Conservation (phyloP, 2,797 vertebrate species). For the Micrastur ruficollis region DNA sequence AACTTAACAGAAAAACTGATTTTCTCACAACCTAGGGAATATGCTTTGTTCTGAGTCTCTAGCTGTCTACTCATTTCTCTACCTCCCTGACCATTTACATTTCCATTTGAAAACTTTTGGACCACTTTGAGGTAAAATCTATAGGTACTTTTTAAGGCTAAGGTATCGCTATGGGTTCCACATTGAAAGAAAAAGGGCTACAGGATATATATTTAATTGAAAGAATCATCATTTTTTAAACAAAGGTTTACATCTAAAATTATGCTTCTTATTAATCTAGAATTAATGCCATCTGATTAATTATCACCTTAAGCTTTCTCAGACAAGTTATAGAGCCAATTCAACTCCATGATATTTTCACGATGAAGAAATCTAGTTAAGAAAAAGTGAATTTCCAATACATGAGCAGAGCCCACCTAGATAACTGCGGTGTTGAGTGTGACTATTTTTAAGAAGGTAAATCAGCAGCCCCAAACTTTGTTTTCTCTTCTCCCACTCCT, state of each 20-base stretch:
- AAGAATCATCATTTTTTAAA: background rate
- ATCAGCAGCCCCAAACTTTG: background rate
- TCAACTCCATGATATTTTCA: background rate
- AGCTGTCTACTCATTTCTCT: background rate
- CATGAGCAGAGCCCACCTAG: background rate
- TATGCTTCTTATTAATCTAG: background rate
- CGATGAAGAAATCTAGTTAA: background rate
- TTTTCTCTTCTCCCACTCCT: background rate
- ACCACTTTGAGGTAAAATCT: background rate
- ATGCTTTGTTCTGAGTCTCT: background rate
- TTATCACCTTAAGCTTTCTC: background rate
- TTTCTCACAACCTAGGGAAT: background rate
- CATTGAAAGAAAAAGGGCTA: background rate
- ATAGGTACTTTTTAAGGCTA: background rate
- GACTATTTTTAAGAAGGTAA: background rate
- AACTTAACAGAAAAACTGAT: background rate
- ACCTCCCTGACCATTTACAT: background rate
- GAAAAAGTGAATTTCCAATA: background rate
- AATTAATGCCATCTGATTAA: background rate
- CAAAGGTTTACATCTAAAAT: background rate
- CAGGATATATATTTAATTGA: background rate
- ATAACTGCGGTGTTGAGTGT: background rate
- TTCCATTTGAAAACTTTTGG: background rate
- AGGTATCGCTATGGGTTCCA: background rate
- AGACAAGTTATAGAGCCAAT: background rate